Evolutionary conservation across 1,140 invertebrate genomes (phyloP), one percentile per base, ranked within the genome.

Genomic region (Trachymyrmex septentrionalis): DNA sequence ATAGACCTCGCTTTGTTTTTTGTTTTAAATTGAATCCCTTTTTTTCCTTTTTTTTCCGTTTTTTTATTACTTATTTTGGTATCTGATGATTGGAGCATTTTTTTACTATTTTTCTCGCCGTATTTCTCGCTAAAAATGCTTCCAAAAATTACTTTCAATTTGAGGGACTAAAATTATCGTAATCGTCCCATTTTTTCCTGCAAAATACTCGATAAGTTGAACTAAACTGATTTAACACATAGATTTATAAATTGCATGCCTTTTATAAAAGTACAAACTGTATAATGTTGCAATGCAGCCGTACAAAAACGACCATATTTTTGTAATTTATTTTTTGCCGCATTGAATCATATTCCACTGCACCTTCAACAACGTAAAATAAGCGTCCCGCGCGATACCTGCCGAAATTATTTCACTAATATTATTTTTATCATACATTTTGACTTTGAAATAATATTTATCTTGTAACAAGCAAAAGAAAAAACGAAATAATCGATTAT

Each of bases 201-300:
- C 19, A 63, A 1, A 77, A 27, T 77, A 34, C 21, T 38, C 16
- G 3, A 48, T 44, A 76, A 75, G 1, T 72, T 72, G 50, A 2
- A 75, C 27, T 30, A 34, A 24, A 63, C 10, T 50, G 5, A 48
- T 64, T 10, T 27, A 78, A 44, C 38, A 44, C 12, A 48, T 24
- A 50, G 3, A 64, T 30, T 30, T 30, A 30, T 34, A 34, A 5
- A 27, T 9, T 6, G 24, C 1, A 21, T 64, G 19, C 5, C 19
- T 78, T 21, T 5, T 50, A 64, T 50, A 30, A 78, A 78, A 64
- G 9, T 78, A 78, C 76, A 19, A 78, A 78, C 76, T 78, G 24
- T 78, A 78, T 78, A 30, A 78, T 27, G 76, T 66, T 78, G 76
- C 50, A 64, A 78, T 78, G 76, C 6, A 64, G 38, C 12, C 19